phyloP scores from a whole-genome alignment of 2,797 vertebrate species.

The Adelosebastes latens region DNA sequence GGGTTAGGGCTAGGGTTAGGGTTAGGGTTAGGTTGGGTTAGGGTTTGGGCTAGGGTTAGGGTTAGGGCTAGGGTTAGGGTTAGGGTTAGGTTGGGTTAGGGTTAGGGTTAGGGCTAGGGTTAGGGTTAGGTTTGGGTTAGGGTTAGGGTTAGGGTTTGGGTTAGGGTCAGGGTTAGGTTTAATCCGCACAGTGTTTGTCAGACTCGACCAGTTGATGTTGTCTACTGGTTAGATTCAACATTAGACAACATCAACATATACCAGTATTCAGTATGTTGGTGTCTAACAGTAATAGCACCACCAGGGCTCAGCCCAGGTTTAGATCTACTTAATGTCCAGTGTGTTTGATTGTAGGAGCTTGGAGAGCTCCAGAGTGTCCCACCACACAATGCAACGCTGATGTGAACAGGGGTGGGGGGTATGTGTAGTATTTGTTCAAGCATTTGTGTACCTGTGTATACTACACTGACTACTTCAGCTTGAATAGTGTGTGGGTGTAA shows the following conservation, averaged over 20 bases:
- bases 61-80: too few species aligned
- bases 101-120: too few species aligned
- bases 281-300: too few species aligned
- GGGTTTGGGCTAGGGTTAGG: too few species aligned
- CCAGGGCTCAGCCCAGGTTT: not conserved
- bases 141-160: too few species aligned
- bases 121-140: too few species aligned
- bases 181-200: too few species aligned
- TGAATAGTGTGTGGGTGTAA: slow-evolving; percentile 5
- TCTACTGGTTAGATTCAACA: not conserved
- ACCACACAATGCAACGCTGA: not conserved
- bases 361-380: not conserved
- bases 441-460: slow-evolving; percentile 9
- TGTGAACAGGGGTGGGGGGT: slow-evolving; percentile 9
- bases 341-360: slow-evolving; percentile 20
- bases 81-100: too few species aligned
- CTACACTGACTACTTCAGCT: not conserved
- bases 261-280: not conserved
- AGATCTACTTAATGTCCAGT: not conserved
- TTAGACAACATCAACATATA: not conserved
- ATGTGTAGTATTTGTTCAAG: not conserved
- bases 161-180: too few species aligned
- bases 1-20: too few species aligned
- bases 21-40: too few species aligned
- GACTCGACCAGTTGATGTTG: too few species aligned